Conservation (phyloP, 2,797 vertebrate species). For the Enteromius argenteus region DNA sequence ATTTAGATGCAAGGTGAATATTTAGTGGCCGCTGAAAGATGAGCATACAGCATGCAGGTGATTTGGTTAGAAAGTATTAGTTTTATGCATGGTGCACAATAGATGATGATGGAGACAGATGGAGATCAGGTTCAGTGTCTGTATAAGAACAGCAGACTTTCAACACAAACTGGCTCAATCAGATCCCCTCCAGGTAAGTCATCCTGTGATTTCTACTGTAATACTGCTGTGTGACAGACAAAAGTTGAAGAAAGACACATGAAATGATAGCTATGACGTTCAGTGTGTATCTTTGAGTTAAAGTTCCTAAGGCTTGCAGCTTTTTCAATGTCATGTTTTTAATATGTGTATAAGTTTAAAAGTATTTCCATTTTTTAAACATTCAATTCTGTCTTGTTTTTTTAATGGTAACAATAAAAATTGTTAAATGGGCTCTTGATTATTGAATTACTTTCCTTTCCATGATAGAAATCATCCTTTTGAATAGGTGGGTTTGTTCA, state of each 20-base stretch:
- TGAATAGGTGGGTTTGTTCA: neutral
- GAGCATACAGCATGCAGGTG: neutral
- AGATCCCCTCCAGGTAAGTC: conserved; percentile 60
- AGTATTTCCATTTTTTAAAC: neutral
- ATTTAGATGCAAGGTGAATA: neutral
- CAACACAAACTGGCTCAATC: conserved; percentile 44
- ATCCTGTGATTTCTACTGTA: conserved; percentile 4
- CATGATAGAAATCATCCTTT: neutral
- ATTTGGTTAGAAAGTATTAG: conserved; percentile 50
- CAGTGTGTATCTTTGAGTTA: neutral
- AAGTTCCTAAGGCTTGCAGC: too few relatives aligned
- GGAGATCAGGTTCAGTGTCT: conserved; percentile 57
- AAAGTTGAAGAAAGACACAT: neutral
- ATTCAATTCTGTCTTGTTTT: neutral
- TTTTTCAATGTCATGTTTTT: neutral
- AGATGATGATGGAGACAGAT: conserved; percentile 50
- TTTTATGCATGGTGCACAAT: conserved; percentile 47
- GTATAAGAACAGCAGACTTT: conserved; percentile 70
- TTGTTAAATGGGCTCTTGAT: neutral
- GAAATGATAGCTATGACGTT: neutral
- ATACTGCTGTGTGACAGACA: neutral
- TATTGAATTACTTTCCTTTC: too few relatives aligned
- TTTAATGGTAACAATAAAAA: neutral
- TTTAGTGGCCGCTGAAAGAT: conserved; percentile 15
- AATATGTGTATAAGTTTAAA: neutral